Conservation (phyloP, 2,888 invertebrate genomes). For the Heliconius ethilla region DNA sequence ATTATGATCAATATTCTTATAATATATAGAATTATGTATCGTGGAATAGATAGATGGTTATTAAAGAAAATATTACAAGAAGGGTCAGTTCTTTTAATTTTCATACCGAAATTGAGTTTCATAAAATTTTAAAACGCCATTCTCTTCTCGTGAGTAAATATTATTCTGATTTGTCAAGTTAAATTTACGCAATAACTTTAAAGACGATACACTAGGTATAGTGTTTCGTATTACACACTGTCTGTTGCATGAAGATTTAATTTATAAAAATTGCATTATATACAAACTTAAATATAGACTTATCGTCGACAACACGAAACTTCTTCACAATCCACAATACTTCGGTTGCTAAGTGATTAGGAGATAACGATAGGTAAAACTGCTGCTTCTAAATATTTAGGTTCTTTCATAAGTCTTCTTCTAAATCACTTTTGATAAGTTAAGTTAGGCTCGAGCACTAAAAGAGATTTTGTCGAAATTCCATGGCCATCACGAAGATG, state of each 20-base stretch:
- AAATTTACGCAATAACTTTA: conserved; percentile 2
- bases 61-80: neutral
- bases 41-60: neutral
- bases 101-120: neutral
- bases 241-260: neutral
- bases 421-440: no score
- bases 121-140: neutral
- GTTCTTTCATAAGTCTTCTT: no score
- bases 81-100: neutral
- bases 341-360: no score
- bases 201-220: neutral
- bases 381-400: no score
- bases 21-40: neutral
- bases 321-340: no score
- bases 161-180: neutral
- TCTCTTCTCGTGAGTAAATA: neutral
- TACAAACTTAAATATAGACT: neutral
- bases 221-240: neutral
- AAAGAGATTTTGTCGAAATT: no score
- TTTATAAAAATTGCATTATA: neutral
- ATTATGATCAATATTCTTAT: neutral
- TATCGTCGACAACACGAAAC: no score
- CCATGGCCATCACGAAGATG: no score
- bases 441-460: no score
- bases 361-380: no score